Evolutionary conservation across 2,113 vertebrate species (phyloP).

Genomic region (Aphelocoma coerulescens): DNA sequence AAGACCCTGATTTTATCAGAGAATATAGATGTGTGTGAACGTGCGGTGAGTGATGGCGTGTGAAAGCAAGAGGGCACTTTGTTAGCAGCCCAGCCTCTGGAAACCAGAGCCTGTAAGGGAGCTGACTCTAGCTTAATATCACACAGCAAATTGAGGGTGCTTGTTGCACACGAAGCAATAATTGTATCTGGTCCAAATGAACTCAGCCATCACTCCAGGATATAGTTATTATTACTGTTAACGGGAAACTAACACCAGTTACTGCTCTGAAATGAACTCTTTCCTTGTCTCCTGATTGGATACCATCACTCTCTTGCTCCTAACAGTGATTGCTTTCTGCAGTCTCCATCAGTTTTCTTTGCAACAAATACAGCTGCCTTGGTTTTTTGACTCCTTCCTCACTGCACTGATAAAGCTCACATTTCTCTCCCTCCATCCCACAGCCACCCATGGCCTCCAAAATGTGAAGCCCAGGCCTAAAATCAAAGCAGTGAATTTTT

Average conservation of each 20-base stretch:
- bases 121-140: background rate
- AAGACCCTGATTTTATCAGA: background rate
- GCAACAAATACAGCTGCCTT: background rate
- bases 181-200: conserved; percentile 46
- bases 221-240: conserved; percentile 38
- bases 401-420: background rate
- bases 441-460: background rate
- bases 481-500: background rate
- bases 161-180: conserved; percentile 46
- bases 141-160: conserved; percentile 29
- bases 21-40: background rate
- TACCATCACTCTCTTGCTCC: conserved; percentile 2
- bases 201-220: background rate
- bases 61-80: background rate
- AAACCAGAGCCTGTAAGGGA: background rate
- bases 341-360: conserved; percentile 1
- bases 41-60: background rate
- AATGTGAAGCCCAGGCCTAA: background rate
- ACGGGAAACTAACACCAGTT: conserved; percentile 20
- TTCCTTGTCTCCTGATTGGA: conserved; percentile 27
- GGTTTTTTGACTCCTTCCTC: background rate
- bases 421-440: background rate
- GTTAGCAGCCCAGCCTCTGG: background rate
- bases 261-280: conserved; percentile 12
- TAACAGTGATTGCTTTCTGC: conserved; percentile 1